A percentile compares a stretch with the other conserved stretches of the same genome.
These are phyloP conservation scores for Litoditis marina DNA, from an alignment of 2,888 invertebrate species.

Conservation along the genomic window DNA sequence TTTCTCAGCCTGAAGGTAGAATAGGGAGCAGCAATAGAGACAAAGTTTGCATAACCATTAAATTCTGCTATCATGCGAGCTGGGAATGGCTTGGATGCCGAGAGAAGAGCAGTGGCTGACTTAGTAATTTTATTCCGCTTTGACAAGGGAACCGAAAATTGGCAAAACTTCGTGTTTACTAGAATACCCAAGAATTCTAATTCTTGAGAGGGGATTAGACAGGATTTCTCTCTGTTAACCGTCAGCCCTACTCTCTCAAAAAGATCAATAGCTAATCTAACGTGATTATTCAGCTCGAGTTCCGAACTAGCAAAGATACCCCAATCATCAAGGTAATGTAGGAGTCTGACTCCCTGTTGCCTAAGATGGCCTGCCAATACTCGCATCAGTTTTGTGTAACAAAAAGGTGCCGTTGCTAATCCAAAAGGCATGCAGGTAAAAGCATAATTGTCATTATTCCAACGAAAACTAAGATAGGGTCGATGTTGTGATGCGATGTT, in stretches of 20 bases:
- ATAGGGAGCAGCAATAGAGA: conserved; percentile 2
- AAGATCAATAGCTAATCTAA: neutral
- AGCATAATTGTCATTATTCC: conserved; percentile 5
- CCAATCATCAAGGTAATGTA: conserved; percentile 2
- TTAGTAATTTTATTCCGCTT: no score
- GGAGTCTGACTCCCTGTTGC: neutral
- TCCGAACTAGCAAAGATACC: neutral
- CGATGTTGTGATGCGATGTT: conserved; percentile 6
- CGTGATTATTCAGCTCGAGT: neutral
- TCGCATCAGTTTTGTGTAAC: neutral
- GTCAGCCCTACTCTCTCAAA: neutral
- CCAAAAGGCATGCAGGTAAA: conserved; percentile 17
- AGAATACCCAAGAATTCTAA: conserved; percentile 14
- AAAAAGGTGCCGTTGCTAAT: conserved; percentile 12
- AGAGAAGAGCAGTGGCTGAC: no score
- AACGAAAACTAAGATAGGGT: conserved; percentile 10
- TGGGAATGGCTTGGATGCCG: no score
- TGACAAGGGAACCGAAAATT: no score
- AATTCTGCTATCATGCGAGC: conserved; percentile 10
- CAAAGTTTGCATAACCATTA: conserved; percentile 4
- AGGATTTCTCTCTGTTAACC: conserved; percentile 4
- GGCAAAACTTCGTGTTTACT: neutral
- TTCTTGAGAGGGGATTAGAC: neutral
- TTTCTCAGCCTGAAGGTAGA: neutral
- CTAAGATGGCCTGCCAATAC: neutral